Percentiles rank a stretch among this genome's conserved stretches.
phyloP scores from a whole-genome alignment of 1,140 invertebrate genomes.

The Drosophila pectinifera region DNA sequence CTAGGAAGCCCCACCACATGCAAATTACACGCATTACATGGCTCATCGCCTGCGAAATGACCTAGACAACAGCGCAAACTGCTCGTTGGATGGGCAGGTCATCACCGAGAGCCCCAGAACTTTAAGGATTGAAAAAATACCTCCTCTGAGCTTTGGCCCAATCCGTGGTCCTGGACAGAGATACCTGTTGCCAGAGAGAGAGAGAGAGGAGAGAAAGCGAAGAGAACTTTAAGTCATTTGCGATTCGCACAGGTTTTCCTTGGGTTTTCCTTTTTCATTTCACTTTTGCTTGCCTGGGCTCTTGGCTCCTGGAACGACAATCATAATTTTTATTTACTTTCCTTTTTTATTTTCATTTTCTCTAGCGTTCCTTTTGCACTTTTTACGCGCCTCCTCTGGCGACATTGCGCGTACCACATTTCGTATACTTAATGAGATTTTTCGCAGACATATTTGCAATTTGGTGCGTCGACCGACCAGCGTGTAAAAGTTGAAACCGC shows the following conservation, averaged over 20 bases:
- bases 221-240: conserved; percentile 36
- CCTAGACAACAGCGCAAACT: conserved; percentile 62
- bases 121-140: conserved; percentile 31
- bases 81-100: conserved; percentile 59
- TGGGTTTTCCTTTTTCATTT: conserved; percentile 18
- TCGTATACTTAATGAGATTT: conserved; percentile 82
- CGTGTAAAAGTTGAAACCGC: conserved; percentile 62
- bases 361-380: conserved; percentile 39
- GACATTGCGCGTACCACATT: conserved; percentile 47
- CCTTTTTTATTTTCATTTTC: conserved; percentile 44
- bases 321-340: conserved; percentile 80
- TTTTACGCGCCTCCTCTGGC: conserved; percentile 41
- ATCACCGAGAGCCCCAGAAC: conserved; percentile 23
- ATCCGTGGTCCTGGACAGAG: conserved; percentile 23
- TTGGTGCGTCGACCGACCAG: conserved; percentile 54
- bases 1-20: conserved; percentile 17
- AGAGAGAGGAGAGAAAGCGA: conserved; percentile 2
- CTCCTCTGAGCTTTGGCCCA: conserved; percentile 59
- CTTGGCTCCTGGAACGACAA: conserved; percentile 54
- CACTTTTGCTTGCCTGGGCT: conserved; percentile 6
- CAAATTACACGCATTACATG: conserved; percentile 73
- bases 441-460: conserved; percentile 77
- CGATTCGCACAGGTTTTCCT: conserved; percentile 10
- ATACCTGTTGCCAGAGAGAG: conserved; percentile 62
- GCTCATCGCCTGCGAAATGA: conserved; percentile 59